Percentiles rank a stretch among this genome's conserved stretches.
phyloP scores from a whole-genome alignment of 2,888 invertebrate genomes.

The Drosophila anomalata region DNA sequence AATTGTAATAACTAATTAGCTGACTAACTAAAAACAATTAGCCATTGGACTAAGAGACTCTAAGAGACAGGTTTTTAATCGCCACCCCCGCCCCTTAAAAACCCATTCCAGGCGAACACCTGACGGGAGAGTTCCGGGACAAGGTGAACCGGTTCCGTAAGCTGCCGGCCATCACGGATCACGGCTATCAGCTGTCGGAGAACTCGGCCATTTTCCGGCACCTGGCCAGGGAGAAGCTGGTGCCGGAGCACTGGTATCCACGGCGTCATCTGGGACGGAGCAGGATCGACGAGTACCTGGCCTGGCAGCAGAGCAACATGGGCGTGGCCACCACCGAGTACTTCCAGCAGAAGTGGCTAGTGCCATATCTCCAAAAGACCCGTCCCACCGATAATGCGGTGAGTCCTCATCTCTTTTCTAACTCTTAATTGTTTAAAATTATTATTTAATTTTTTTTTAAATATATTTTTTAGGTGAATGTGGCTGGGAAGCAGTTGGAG shows the following conservation, averaged over 20 bases:
- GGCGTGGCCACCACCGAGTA: conserved; percentile 86
- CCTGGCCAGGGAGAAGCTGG: conserved; percentile 85
- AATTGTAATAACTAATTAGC: neutral
- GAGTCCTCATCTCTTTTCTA: conserved; percentile 40
- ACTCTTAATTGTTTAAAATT: too few relatives aligned
- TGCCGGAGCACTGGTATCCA: conserved; percentile 89
- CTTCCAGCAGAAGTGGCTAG: conserved; percentile 85
- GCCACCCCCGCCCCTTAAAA: neutral
- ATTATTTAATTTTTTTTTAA: neutral
- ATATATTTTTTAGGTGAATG: conserved; percentile 62
- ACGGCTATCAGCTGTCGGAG: conserved; percentile 88
- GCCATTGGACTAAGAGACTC: too few relatives aligned
- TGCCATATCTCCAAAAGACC: conserved; percentile 85
- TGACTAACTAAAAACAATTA: neutral
- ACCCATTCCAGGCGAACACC: conserved; percentile 86
- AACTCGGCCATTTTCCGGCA: conserved; percentile 89
- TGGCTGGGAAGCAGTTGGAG: conserved; percentile 84
- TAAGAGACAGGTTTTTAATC: neutral
- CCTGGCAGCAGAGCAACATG: conserved; percentile 90
- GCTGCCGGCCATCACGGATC: conserved; percentile 88
- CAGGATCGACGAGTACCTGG: conserved; percentile 88
- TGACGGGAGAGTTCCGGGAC: conserved; percentile 86
- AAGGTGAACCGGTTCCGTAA: conserved; percentile 87
- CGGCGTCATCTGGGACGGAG: conserved; percentile 86
- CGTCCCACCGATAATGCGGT: conserved; percentile 84